Evolutionary conservation across 2,797 vertebrate species (phyloP), one percentile per base, ranked within the genome.

Genomic region (Pagetopsis macropterus): DNA sequence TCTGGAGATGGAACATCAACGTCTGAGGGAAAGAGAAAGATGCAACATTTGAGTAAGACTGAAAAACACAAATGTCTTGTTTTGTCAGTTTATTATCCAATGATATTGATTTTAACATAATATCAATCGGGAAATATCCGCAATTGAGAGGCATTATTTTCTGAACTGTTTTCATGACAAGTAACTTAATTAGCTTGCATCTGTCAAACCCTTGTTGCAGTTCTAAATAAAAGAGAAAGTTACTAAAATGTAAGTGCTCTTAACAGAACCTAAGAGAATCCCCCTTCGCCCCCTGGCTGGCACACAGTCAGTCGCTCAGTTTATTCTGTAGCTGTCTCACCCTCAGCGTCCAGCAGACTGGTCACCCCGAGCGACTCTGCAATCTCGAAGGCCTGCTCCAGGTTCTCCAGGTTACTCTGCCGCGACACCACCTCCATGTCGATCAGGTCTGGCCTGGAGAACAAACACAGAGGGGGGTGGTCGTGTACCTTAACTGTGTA

Each of bases 371-470:
- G 91, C 46, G 94, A 96, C 91, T 99, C 98, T 0, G 97, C 98
- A 3, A 99, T 97, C 91, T 99, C 97, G 0, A 99, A 99, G 75
- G 98, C 98, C 86, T 99, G 98, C 81, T 99, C 97, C 55, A 99
- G 95, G 91, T 99, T 99, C 65, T 99, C 97, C 41, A 94, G 92
- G 93, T 96, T 99, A 50, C 96, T 96, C 89, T 99, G 98, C 82
- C 92, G 95, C 21, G 95, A 94, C 78, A 99, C 95, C 86, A 92
- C 90, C 85, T 97, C 96, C 98, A 99, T 98, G 89, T 99, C 95
- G 88, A 99, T 97, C 88, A 99, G 94, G 88, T 99, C 98, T 0
- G 98, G 98, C 91, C 98, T 99, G 93, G 21, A 85, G 44, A 51
- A 55, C 59, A 75, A 3, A 61, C 15, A 74, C 19, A 52, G 12